These are phyloP conservation scores for Monodelphis domestica DNA, from an alignment of 2,797 vertebrate species.

Conservation along the genomic window DNA sequence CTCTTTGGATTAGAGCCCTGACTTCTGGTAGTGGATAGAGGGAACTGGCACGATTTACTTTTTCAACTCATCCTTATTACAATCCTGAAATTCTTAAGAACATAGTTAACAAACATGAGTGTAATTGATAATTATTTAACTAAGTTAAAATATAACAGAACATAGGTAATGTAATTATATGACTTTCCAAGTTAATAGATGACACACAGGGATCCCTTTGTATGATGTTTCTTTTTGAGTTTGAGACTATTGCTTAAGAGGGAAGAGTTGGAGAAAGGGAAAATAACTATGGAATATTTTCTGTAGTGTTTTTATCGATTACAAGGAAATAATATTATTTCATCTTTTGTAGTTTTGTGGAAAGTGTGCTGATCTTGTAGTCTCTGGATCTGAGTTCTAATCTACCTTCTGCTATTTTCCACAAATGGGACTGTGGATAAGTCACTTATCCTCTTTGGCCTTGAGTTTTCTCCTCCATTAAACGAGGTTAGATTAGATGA, in stretches of 20 bases:
- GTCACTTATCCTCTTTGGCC: background rate
- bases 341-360: too few relatives aligned
- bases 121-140: background rate
- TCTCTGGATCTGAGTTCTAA: background rate
- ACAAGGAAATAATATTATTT: background rate
- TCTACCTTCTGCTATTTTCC: background rate
- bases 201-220: background rate
- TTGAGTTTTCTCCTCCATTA: background rate
- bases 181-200: background rate
- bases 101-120: background rate
- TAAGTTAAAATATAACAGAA: background rate
- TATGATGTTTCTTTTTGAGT: background rate
- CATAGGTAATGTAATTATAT: background rate
- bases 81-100: background rate
- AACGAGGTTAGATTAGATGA: background rate
- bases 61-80: background rate
- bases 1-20: background rate
- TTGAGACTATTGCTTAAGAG: background rate
- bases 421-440: background rate
- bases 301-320: background rate
- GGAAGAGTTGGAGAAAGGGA: background rate
- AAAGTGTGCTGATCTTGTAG: background rate
- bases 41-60: background rate
- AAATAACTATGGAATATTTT: background rate
- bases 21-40: background rate